These are phyloP conservation scores for Halcyon leucocephala DNA, from an alignment of 2,797 vertebrate genomes.

Conservation along the genomic window DNA sequence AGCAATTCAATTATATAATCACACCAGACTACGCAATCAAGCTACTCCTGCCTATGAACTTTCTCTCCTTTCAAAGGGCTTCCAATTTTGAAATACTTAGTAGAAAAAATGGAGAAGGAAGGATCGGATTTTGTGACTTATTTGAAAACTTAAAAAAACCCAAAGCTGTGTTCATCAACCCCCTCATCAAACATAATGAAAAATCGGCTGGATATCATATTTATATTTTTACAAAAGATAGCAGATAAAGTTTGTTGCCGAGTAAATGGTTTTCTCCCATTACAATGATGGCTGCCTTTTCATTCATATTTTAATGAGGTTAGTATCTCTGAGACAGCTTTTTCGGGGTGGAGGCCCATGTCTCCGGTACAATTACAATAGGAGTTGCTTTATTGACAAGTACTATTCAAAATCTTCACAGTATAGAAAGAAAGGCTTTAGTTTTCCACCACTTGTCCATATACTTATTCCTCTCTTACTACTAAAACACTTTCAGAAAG, in stretches of 20 bases:
- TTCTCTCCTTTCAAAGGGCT: constrained; percentile 28
- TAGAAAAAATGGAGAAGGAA: neutral
- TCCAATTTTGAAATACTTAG: constrained; percentile 4
- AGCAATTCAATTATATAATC: no score
- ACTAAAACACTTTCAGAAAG: constrained; percentile 68
- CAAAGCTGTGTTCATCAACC: fast-evolving
- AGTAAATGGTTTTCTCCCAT: constrained; percentile 75
- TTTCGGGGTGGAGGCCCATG: constrained; percentile 81
- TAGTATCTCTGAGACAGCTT: constrained; percentile 89
- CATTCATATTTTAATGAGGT: constrained; percentile 95
- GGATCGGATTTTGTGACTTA: neutral
- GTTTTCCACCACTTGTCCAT: constrained; percentile 80
- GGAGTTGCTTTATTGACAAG: constrained; percentile 91
- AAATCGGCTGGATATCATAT: neutral
- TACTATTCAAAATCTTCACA: constrained; percentile 87
- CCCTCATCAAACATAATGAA: neutral
- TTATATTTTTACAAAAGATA: constrained; percentile 19
- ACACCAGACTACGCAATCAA: no score
- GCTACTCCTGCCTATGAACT: no score
- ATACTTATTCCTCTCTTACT: constrained; percentile 67
- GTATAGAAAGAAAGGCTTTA: constrained; percentile 88
- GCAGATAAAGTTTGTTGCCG: constrained; percentile 70
- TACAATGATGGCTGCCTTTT: constrained; percentile 85
- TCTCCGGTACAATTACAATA: constrained; percentile 84
- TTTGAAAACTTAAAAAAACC: neutral